phyloP scores from a whole-genome alignment of 1,140 invertebrate species.

The Fopius arisanus region DNA sequence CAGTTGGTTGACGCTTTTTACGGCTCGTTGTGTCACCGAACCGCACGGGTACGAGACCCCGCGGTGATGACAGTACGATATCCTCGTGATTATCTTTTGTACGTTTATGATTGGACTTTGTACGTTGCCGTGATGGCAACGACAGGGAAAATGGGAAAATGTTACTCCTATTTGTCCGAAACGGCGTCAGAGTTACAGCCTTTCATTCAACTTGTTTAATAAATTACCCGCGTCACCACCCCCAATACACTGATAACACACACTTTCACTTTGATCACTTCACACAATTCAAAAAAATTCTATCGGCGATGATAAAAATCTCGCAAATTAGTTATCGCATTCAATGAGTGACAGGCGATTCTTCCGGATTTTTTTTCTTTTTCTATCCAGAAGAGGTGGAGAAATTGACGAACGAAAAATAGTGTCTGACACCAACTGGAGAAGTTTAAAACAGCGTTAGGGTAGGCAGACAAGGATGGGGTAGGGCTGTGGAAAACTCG shows the following conservation, averaged over 20 bases:
- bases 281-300: background rate
- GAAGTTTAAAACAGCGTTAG: slow-evolving; percentile 9
- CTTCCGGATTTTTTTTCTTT: background rate
- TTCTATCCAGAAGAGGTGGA: background rate
- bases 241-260: background rate
- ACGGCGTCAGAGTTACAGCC: slow-evolving; percentile 46
- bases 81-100: slow-evolving; percentile 26
- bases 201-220: slow-evolving; percentile 23
- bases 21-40: slow-evolving; percentile 17
- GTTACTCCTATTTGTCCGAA: slow-evolving; percentile 37
- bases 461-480: slow-evolving; percentile 7
- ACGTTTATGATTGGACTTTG: slow-evolving; percentile 15
- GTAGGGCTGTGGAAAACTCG: slow-evolving; percentile 25
- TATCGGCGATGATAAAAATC: background rate
- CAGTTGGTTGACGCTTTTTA: slow-evolving; percentile 3
- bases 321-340: background rate
- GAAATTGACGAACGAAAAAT: background rate
- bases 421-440: background rate
- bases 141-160: slow-evolving; percentile 35
- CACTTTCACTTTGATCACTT: slow-evolving; percentile 1
- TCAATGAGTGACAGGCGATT: background rate
- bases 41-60: slow-evolving; percentile 26
- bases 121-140: slow-evolving; percentile 23
- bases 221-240: background rate
- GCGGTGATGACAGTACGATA: slow-evolving; percentile 31